A percentile compares a stretch with the other conserved stretches of the same genome.
Conservation (phyloP, 2,113 vertebrate species). For the Empidonax alnorum region DNA sequence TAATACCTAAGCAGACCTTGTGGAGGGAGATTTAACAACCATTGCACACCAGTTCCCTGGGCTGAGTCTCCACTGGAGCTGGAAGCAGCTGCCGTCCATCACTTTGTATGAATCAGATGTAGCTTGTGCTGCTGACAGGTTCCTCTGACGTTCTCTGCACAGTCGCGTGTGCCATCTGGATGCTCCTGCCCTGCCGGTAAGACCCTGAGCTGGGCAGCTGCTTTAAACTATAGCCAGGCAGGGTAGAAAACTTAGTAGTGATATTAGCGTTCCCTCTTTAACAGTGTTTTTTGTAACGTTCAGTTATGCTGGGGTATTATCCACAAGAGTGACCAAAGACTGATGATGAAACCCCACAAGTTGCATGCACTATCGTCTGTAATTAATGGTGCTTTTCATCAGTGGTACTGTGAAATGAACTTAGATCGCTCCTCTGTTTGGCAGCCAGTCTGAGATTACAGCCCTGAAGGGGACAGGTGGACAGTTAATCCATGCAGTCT, state of each 20-base stretch:
- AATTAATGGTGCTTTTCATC: neutral
- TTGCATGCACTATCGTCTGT: neutral
- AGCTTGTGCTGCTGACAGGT: neutral
- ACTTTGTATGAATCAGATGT: neutral
- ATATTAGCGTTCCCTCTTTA: neutral
- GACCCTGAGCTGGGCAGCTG: neutral
- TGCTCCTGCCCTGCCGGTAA: neutral
- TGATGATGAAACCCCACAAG: neutral
- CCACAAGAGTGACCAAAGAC: neutral
- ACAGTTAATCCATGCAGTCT: neutral
- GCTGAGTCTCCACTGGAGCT: neutral
- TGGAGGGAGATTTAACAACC: neutral
- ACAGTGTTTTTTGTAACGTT: neutral
- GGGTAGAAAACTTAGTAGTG: neutral
- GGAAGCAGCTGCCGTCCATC: neutral
- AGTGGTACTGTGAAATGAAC: neutral
- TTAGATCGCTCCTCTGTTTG: neutral
- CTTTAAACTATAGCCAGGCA: neutral
- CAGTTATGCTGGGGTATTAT: neutral
- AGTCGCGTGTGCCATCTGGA: rapidly evolving
- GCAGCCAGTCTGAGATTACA: neutral
- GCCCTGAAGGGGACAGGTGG: neutral
- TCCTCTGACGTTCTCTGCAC: neutral
- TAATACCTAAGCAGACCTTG: neutral
- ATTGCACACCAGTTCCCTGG: neutral